Percentiles rank a stretch among this genome's conserved stretches.
Conservation (phyloP, 2,797 vertebrate genomes). For the Chrysocyon brachyurus region DNA sequence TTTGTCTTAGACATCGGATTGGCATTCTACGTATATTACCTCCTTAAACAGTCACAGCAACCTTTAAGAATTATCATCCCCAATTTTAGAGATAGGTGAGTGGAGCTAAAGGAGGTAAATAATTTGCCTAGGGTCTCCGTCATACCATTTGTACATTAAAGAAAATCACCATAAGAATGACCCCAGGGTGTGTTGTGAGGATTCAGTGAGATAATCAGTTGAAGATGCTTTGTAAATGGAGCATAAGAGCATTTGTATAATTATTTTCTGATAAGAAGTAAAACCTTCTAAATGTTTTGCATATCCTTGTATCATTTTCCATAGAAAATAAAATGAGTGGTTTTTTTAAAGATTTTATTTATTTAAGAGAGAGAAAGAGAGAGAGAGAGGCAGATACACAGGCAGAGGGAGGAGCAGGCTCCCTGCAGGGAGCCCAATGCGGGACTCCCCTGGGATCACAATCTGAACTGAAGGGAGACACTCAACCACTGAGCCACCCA, state of each 20-base stretch:
- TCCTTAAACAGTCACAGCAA: conserved; percentile 33
- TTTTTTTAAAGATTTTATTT: no score
- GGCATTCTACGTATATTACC: not conserved
- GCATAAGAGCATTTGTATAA: not conserved
- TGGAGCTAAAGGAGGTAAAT: conserved; percentile 3
- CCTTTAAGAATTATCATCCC: not conserved
- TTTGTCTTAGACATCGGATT: conserved; percentile 4
- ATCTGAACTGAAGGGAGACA: no score
- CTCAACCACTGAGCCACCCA: no score
- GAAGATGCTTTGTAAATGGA: not conserved
- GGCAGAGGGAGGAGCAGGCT: no score
- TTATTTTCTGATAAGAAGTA: not conserved
- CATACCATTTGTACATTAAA: not conserved
- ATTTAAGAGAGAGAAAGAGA: no score
- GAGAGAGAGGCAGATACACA: no score
- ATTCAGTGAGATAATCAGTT: not conserved
- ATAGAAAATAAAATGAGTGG: conserved; percentile 26
- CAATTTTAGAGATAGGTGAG: conserved; percentile 10
- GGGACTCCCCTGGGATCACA: no score
- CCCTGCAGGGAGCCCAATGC: no score
- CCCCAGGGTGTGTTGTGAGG: not conserved
- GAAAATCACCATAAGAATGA: not conserved
- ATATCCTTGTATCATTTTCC: conserved; percentile 35
- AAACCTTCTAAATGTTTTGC: conserved; percentile 33
- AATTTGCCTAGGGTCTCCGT: not conserved